These are phyloP conservation scores for Aphyosemion australe DNA, from an alignment of 2,113 vertebrate genomes.

Conservation along the genomic window DNA sequence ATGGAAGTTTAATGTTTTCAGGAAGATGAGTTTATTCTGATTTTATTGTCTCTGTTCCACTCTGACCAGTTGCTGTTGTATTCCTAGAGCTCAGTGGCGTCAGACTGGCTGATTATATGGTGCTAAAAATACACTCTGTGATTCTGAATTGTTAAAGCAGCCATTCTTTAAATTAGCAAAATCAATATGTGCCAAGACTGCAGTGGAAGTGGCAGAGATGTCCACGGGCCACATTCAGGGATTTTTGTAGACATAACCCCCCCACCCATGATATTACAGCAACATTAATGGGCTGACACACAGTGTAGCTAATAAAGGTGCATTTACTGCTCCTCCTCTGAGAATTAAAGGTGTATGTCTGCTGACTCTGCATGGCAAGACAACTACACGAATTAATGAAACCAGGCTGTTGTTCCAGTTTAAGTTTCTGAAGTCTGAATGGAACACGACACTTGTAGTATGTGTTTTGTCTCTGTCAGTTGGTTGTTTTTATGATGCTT, in stretches of 20 bases:
- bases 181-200: neutral
- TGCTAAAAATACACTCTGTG: neutral
- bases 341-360: too few relatives aligned
- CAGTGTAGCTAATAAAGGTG: too few relatives aligned
- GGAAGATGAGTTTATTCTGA: constrained; percentile 32
- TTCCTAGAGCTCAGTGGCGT: constrained; percentile 16
- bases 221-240: neutral
- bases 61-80: constrained; percentile 19
- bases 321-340: too few relatives aligned
- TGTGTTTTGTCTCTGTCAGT: too few relatives aligned
- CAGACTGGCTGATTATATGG: constrained; percentile 7
- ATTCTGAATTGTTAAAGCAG: neutral
- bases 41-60: constrained; percentile 11
- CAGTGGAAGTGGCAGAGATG: neutral
- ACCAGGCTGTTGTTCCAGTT: too few relatives aligned
- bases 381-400: too few relatives aligned
- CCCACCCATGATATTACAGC: too few relatives aligned
- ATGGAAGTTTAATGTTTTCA: constrained; percentile 56
- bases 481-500: neutral
- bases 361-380: too few relatives aligned
- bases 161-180: neutral
- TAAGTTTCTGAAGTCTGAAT: too few relatives aligned
- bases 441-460: too few relatives aligned
- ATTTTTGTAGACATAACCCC: neutral
- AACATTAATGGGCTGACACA: too few relatives aligned